Evolutionary conservation across 1,140 invertebrate species (phyloP).

Genomic region (Bombus sibiricus): DNA sequence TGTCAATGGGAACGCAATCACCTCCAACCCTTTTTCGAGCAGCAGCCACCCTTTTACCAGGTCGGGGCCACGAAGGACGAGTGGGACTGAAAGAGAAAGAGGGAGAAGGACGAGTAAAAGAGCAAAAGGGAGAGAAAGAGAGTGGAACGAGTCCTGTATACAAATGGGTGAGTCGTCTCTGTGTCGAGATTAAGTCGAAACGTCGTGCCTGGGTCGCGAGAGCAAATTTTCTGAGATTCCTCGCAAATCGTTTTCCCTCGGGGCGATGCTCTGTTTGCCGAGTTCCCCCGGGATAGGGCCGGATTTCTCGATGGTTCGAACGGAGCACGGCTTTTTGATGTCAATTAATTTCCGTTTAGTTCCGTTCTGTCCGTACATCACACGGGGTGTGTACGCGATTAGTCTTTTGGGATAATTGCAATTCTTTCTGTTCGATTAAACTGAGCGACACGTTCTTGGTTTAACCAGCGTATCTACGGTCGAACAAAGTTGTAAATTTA

Average conservation of each 20-base stretch:
- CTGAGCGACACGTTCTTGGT: too few species aligned
- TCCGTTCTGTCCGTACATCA: neutral
- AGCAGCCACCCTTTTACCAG: slow-evolving; percentile 30
- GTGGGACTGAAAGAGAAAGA: neutral
- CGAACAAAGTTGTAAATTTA: too few species aligned
- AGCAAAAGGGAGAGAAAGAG: neutral
- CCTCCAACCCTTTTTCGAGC: slow-evolving; percentile 58
- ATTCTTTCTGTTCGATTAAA: too few species aligned
- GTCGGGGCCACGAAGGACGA: neutral
- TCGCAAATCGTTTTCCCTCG: slow-evolving; percentile 20
- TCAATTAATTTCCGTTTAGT: slow-evolving; percentile 7
- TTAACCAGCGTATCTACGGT: too few species aligned
- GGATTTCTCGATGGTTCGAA: neutral
- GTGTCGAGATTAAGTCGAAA: slow-evolving; percentile 62
- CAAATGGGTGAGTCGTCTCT: slow-evolving; percentile 51
- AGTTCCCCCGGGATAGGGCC: neutral
- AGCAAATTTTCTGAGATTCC: slow-evolving; percentile 46
- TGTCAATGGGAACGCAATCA: slow-evolving; percentile 77
- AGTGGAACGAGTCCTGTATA: slow-evolving; percentile 54
- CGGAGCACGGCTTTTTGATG: neutral
- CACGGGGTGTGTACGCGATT: too few species aligned
- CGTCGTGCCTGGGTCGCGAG: slow-evolving; percentile 18
- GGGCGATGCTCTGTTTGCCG: neutral
- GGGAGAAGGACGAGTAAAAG: neutral
- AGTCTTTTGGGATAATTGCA: too few species aligned